Conservation (phyloP, 2,113 vertebrate species). For the Sylvia atricapilla region DNA sequence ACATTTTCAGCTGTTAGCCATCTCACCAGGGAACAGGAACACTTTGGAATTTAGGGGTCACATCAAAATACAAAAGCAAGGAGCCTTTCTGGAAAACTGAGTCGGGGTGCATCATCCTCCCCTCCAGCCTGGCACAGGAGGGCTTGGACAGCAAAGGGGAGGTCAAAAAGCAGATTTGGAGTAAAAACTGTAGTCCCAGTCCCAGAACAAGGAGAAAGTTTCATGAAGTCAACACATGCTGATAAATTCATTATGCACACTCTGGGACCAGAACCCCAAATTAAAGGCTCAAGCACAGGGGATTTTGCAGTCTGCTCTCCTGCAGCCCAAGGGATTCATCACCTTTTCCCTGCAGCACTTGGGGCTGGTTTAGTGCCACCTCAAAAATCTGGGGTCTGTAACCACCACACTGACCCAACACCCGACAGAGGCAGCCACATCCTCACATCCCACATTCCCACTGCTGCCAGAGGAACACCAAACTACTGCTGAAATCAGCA, state of each 20-base stretch:
- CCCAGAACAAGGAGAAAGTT: neutral
- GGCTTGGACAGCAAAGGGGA: neutral
- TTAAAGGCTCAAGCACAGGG: neutral
- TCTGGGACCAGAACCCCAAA: neutral
- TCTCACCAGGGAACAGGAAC: neutral
- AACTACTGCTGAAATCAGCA: neutral
- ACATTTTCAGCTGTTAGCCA: neutral
- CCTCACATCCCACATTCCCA: neutral
- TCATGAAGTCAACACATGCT: neutral
- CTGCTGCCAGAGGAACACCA: neutral
- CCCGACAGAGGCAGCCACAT: neutral
- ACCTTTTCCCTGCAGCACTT: neutral
- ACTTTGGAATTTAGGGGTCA: neutral
- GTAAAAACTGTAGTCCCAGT: neutral
- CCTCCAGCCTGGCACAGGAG: neutral
- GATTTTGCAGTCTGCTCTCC: neutral
- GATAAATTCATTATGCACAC: neutral
- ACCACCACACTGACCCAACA: neutral
- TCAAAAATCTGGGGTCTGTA: no score
- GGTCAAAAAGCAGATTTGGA: neutral
- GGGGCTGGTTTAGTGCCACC: neutral
- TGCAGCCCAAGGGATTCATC: neutral
- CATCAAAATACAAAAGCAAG: neutral
- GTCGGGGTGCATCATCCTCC: neutral
- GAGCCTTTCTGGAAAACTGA: neutral